Base-by-base conservation (phyloP, 2,113 vertebrate species). In the Gila orcuttii region DNA sequence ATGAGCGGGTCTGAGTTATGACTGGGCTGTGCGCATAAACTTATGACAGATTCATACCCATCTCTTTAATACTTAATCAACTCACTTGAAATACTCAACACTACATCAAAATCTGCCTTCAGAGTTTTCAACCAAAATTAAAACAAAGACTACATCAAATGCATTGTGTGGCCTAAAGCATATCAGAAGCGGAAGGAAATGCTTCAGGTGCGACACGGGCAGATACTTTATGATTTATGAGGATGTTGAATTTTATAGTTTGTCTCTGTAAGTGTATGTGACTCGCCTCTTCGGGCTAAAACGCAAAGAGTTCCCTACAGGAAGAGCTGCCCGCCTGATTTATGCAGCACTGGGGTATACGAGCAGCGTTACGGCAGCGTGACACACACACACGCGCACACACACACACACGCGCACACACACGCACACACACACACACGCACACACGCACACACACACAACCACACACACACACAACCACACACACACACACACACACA, bases 111-210 rank as follows among this genome's bases (percentile, higher is more conserved):
- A 33, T 74, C 71, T 33, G 81, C 80, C 84, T 66, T 80, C 59
- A 57, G 75, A 60, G 69, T 84, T 81, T 59, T 28, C 50, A 86
- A 77, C 50, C 33, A 75, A 45, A 74, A 83, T 86, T 89, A 89
- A 89, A 89, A 89, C 88, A 89, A 85, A 83, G 80, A 84, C 80
- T 86, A 85, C 75, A 55, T 89, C 86, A 89, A 69, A 89, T 36
- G 57, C 86, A 85, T 78, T 80, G 84, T 80, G 84, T 64, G 76
- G 82, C 85, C 85, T 60, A 60, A 80, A 86, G 87, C 87, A 42
- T 47, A 80, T 71, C 85, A 60, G 64, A 62, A 55, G 57, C 31
- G 82, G 75, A 74, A 84, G 85, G 45, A 75, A 75, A 69, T 66
- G 31, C 84, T 75, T 42, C 64, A 83, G 80, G 87, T 60, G n/a